Evolutionary conservation across 2,888 invertebrate genomes (phyloP).

Genomic region (Doris montereyensis): DNA sequence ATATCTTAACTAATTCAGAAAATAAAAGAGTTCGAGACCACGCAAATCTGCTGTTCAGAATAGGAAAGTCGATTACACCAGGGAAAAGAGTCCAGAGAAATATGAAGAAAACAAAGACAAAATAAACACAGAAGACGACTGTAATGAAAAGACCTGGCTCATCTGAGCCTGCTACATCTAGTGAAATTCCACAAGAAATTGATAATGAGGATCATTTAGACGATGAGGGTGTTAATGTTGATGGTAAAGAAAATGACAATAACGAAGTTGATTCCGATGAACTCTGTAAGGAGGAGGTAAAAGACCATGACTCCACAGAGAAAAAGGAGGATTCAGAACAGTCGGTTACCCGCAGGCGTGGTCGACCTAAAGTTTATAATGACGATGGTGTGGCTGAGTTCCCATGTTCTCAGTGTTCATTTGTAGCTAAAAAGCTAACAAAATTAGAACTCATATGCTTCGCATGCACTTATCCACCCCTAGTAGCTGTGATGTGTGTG

Average conservation of each 20-base stretch:
- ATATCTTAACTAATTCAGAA: no score
- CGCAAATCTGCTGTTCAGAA: conserved; percentile 33
- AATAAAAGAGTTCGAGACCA: conserved; percentile 23
- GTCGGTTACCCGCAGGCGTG: conserved; percentile 10
- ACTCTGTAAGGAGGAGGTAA: background rate
- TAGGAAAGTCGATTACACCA: conserved; percentile 24
- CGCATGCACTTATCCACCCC: conserved; percentile 48
- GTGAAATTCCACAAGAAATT: background rate
- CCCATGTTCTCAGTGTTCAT: conserved; percentile 52
- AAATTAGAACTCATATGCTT: conserved; percentile 47
- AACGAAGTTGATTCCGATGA: conserved; percentile 25
- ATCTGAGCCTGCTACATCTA: background rate
- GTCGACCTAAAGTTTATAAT: conserved; percentile 39
- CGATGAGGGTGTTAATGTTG: conserved; percentile 27
- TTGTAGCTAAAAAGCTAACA: conserved; percentile 47
- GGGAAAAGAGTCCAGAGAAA: background rate
- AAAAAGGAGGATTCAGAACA: background rate
- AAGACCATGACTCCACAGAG: background rate
- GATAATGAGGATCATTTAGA: background rate
- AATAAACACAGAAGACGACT: background rate
- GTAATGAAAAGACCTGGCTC: background rate
- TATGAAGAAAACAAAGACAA: background rate
- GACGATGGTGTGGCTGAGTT: conserved; percentile 37
- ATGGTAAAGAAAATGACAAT: conserved; percentile 20
- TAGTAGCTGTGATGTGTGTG: conserved; percentile 54